Base-by-base conservation (phyloP, 2,888 invertebrate species). In the Tenthredo amoena region DNA sequence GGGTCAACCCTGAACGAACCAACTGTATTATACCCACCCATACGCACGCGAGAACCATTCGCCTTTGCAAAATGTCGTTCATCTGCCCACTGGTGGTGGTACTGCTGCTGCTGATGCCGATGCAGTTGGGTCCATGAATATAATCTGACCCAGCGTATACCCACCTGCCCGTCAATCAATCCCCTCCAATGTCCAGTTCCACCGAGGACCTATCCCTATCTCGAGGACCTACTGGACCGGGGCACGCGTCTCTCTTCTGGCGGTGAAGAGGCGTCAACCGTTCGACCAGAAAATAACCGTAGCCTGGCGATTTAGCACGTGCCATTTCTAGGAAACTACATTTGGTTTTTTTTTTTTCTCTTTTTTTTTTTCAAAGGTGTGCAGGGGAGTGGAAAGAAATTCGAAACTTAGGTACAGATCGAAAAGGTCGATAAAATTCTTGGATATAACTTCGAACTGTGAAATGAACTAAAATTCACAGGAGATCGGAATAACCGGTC, bases 41-140 rank as follows among this genome's bases (percentile, higher is more conserved):
- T 58, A 58, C 58, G 4, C 15, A 7, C 6, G 58, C 15, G 2
- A 34, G 15, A 34, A 5, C 34, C 31, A 34, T 58, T 58, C 62
- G n/a, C 62, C 40, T 50, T 81, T 50, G 81, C 81, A 62, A 81
- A 81, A 81, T 81, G 37, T 81, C 62, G n/a, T 15, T 81, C 81
- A 62, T 81, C 81, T 58, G 81, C 62, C 55, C 50, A 31, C 9
- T 31, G 31, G 15, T 10, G n/a, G 7, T 55, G 15, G 15, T 43
- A 18, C 15, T 18, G 50, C 9, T 50, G 18, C 47, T 47, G 47
- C 47, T 18, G 50, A 18, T 47, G 47, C 47, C 18, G 50, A 18
- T 47, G 15, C 47, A 15, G 50, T 5, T 50, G 74, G 40, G 62
- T 43, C 81, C 58, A 62, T 77, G 58, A 58, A 40, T 21, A 21